Percentiles rank a stretch among this genome's conserved stretches.
phyloP scores from a whole-genome alignment of 2,113 vertebrate genomes.

The Tupaia chinensis region DNA sequence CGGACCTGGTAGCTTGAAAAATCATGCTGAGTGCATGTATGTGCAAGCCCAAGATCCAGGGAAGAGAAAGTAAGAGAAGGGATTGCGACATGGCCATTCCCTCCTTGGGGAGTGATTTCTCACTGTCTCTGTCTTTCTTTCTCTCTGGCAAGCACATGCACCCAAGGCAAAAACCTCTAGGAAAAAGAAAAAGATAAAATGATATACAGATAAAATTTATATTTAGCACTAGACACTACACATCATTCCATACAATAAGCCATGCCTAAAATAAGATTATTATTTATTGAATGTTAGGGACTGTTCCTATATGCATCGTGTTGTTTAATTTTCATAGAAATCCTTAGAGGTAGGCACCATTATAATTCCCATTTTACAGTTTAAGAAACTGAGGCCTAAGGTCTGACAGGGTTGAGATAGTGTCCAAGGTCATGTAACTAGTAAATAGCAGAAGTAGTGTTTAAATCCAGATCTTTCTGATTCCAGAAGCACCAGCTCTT shows the following conservation, averaged over 20 bases:
- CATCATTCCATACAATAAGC: slow-evolving; percentile 24
- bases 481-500: neutral
- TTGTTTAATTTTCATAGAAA: slow-evolving; percentile 50
- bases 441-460: neutral
- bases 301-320: slow-evolving; percentile 6
- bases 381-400: slow-evolving; percentile 35
- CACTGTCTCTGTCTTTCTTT: too few relatives aligned
- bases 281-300: neutral
- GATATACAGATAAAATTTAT: slow-evolving; percentile 41
- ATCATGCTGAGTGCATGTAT: too few relatives aligned
- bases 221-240: slow-evolving; percentile 36
- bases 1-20: too few relatives aligned
- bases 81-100: too few relatives aligned
- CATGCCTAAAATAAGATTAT: slow-evolving; percentile 35
- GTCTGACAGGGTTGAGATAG: neutral
- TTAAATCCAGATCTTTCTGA: slow-evolving; percentile 58
- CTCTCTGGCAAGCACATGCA: too few relatives aligned
- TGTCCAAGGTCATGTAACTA: slow-evolving; percentile 11
- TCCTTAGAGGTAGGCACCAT: neutral
- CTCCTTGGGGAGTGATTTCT: too few relatives aligned
- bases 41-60: too few relatives aligned
- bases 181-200: too few relatives aligned
- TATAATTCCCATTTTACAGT: slow-evolving; percentile 8
- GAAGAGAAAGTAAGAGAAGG: too few relatives aligned
- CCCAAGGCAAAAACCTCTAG: too few relatives aligned